phyloP scores from a whole-genome alignment of 2,113 vertebrate species.

The Etia nguti region DNA sequence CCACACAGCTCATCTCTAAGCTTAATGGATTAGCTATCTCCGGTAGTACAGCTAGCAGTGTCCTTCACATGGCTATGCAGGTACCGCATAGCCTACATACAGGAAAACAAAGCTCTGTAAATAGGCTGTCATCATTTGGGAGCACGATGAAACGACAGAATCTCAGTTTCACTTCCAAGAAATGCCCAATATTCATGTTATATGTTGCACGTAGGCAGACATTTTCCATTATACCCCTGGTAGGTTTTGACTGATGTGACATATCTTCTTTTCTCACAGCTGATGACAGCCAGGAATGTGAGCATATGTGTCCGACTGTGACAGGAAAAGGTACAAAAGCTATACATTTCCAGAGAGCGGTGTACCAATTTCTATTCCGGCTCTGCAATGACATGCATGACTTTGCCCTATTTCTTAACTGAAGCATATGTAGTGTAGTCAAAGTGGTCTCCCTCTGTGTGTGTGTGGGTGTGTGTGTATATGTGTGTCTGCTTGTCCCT shows the following conservation, averaged over 20 bases:
- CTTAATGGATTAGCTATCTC: conserved; percentile 68
- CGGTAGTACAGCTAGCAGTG: conserved; percentile 41
- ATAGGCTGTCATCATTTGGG: conserved; percentile 3
- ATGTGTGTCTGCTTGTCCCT: neutral
- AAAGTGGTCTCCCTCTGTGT: neutral
- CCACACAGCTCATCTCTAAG: conserved; percentile 65
- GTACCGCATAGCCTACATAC: conserved; percentile 16
- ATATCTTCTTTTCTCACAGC: conserved; percentile 16
- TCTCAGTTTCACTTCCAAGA: conserved; percentile 17
- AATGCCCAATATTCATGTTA: conserved; percentile 27
- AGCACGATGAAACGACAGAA: conserved; percentile 13
- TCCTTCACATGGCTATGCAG: conserved; percentile 56
- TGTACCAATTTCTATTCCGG: conserved; percentile 24
- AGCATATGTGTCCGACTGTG: neutral
- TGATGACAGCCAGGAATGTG: conserved; percentile 28
- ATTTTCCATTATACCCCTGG: conserved; percentile 11
- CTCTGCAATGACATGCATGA: conserved; percentile 20
- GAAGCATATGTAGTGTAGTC: conserved; percentile 16
- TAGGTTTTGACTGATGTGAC: conserved; percentile 35
- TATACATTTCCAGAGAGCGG: conserved; percentile 2
- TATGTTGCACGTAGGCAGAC: conserved; percentile 2
- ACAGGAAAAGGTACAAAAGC: neutral
- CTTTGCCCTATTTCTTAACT: conserved; percentile 45
- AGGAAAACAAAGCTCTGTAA: conserved; percentile 32
- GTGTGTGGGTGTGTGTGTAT: neutral